phyloP scores from a whole-genome alignment of 2,888 invertebrate species.

The Nemurella pictetii region DNA sequence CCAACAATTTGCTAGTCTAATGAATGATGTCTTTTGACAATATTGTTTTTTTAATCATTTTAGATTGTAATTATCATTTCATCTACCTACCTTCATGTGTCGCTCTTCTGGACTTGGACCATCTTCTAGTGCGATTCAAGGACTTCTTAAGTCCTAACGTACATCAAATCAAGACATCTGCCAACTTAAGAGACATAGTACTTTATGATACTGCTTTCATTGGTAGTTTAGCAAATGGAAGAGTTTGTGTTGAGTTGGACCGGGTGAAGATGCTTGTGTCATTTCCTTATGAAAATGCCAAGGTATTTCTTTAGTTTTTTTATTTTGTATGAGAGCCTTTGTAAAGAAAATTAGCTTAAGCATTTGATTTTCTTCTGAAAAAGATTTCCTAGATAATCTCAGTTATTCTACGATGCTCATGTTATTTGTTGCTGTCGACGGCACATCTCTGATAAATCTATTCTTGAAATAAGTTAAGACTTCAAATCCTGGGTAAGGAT shows the following conservation, averaged over 20 bases:
- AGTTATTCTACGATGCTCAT: not conserved
- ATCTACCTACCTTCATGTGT: no score
- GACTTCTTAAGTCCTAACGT: no score
- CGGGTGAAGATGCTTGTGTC: not conserved
- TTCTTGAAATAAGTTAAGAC: no score
- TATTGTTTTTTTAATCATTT: no score
- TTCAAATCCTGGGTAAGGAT: no score
- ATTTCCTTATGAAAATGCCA: not conserved
- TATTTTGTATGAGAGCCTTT: no score
- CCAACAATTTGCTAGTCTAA: no score
- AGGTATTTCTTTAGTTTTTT: no score
- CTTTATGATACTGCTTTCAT: not conserved
- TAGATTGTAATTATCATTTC: no score
- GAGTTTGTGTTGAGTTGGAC: no score
- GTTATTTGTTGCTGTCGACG: not conserved
- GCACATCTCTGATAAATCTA: not conserved
- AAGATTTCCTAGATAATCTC: not conserved
- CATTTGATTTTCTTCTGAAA: not conserved
- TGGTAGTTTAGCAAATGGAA: not conserved
- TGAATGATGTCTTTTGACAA: no score
- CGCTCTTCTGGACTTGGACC: not conserved
- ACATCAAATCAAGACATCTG: not conserved
- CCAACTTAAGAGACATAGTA: not conserved
- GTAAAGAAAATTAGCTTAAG: no score
- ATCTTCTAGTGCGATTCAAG: not conserved